These are phyloP conservation scores for Conchocele bisecta DNA, from an alignment of 2,888 invertebrate species.

Conservation along the genomic window DNA sequence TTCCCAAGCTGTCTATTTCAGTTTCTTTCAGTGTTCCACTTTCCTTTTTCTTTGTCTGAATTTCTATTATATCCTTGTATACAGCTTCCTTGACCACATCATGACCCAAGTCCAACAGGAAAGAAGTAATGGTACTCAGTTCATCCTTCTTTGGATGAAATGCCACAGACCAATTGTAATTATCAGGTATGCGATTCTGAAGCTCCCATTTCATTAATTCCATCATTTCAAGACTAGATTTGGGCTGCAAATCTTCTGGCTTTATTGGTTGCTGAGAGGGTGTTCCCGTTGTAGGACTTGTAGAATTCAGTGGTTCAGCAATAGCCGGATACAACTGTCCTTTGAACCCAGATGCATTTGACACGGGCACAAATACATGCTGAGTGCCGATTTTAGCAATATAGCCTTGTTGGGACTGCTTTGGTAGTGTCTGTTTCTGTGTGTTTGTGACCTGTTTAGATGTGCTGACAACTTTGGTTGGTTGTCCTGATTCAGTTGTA, in stretches of 20 bases:
- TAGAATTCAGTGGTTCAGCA: neutral
- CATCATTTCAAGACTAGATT: constrained; percentile 71
- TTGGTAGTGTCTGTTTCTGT: neutral
- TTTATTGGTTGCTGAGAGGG: neutral
- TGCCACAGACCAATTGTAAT: constrained; percentile 65
- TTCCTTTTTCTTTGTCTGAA: constrained; percentile 90
- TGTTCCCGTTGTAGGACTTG: neutral
- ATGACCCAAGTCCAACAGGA: constrained; percentile 95
- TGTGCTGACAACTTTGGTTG: too few species aligned
- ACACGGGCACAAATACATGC: constrained; percentile 49
- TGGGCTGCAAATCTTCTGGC: constrained; percentile 51
- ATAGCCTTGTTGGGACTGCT: constrained; percentile 40
- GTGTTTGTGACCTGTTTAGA: neutral
- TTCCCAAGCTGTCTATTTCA: constrained; percentile 86
- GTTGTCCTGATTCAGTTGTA: too few species aligned
- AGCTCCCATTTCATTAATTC: constrained; percentile 73
- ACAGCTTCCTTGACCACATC: constrained; percentile 96
- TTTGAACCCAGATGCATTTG: constrained; percentile 3
- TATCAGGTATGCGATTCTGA: constrained; percentile 67
- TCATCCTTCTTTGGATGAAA: constrained; percentile 66
- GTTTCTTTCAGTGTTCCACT: constrained; percentile 84
- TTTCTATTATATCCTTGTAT: constrained; percentile 94
- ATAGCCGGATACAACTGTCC: neutral
- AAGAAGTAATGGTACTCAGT: constrained; percentile 86
- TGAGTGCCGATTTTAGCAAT: constrained; percentile 43